phyloP scores from a whole-genome alignment of 2,888 invertebrate genomes.

The Orchesellides sinensis region DNA sequence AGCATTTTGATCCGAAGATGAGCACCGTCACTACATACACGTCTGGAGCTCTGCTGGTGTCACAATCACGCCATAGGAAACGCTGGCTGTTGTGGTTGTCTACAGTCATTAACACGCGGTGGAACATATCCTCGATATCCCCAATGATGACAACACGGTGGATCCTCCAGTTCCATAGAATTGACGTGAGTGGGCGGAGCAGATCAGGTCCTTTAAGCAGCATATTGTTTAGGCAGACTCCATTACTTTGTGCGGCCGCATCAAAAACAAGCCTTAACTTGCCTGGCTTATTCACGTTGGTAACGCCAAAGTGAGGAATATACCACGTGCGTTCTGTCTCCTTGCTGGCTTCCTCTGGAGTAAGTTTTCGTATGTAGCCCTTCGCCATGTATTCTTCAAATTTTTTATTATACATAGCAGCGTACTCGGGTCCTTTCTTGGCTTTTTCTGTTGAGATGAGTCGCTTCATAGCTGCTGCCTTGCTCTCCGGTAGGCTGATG shows the following conservation, averaged over 20 bases:
- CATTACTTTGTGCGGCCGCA: conserved; percentile 38
- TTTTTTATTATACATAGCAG: conserved; percentile 39
- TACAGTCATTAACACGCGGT: conserved; percentile 27
- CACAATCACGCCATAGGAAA: conserved; percentile 50
- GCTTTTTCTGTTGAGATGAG: background rate
- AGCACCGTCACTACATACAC: conserved; percentile 30
- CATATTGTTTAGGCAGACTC: conserved; percentile 49
- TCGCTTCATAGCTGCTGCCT: conserved; percentile 33
- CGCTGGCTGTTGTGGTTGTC: conserved; percentile 41
- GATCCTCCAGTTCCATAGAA: conserved; percentile 37
- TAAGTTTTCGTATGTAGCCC: conserved; percentile 56
- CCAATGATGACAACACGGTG: conserved; percentile 32
- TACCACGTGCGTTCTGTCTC: conserved; percentile 12
- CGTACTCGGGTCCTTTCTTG: conserved; percentile 39
- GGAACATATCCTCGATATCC: conserved; percentile 65
- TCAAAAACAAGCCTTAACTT: conserved; percentile 64
- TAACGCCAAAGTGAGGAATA: conserved; percentile 63
- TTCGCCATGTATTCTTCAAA: conserved; percentile 53
- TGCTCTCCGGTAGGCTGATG: conserved; percentile 34
- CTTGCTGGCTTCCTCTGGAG: conserved; percentile 2
- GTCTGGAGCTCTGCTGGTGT: background rate
- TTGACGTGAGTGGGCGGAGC: conserved; percentile 10
- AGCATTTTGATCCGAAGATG: conserved; percentile 58
- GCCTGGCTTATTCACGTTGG: conserved; percentile 50
- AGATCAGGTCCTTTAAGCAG: conserved; percentile 52